A percentile compares a stretch with the other conserved stretches of the same genome.
These are phyloP conservation scores for Clupea harengus DNA, from an alignment of 2,113 vertebrate genomes.

Conservation along the genomic window DNA sequence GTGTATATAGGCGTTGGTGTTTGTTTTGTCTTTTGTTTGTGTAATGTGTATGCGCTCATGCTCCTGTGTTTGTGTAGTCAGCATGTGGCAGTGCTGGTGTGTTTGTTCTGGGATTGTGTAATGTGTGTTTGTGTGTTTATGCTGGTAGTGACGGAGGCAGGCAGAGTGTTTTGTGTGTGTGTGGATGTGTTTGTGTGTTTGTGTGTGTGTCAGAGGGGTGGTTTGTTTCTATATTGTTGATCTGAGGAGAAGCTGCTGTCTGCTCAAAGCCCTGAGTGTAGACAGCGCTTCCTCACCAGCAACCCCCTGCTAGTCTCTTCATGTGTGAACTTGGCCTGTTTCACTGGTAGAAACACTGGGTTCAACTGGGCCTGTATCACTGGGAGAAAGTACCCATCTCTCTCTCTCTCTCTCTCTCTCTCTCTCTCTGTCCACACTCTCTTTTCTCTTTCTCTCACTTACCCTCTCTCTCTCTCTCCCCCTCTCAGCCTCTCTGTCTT, in stretches of 20 bases:
- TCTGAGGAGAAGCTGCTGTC: not conserved
- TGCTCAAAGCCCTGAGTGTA: not conserved
- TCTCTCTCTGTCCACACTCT: not conserved
- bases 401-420: not conserved
- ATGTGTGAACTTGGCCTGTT: too few species aligned
- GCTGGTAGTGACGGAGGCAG: not conserved
- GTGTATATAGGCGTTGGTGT: not conserved
- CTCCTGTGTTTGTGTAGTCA: not conserved
- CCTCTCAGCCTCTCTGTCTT: not conserved
- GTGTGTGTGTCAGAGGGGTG: not conserved
- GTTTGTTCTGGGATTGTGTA: not conserved
- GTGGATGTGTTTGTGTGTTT: not conserved
- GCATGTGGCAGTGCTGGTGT: not conserved
- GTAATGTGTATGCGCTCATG: not conserved
- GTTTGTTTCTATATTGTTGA: not conserved
- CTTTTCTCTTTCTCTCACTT: not conserved
- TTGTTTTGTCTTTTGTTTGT: not conserved
- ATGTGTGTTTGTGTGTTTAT: not conserved
- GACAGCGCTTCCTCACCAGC: not conserved
- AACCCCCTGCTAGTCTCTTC: conserved; percentile 24
- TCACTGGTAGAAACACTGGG: too few species aligned
- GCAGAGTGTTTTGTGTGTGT: not conserved
- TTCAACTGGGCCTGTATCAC: too few species aligned
- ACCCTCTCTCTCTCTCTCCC: not conserved
- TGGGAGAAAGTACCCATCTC: not conserved